Percentiles rank a stretch among this genome's conserved stretches.
phyloP scores from a whole-genome alignment of 2,888 invertebrate genomes.

The Tetropium fuscum region DNA sequence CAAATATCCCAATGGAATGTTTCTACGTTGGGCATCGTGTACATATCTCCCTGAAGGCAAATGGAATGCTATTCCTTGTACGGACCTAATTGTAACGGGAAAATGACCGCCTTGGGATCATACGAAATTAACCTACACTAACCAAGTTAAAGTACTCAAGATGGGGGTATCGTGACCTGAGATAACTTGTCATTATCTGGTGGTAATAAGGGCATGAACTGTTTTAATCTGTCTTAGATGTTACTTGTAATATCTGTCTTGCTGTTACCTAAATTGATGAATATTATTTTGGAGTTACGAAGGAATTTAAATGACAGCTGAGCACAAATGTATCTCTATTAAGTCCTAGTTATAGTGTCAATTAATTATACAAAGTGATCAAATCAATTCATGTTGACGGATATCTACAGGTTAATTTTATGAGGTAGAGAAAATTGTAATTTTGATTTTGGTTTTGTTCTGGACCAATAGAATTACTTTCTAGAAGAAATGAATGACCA shows the following conservation, averaged over 20 bases:
- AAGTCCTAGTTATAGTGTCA: no score
- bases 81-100: conserved; percentile 42
- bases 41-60: conserved; percentile 30
- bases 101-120: conserved; percentile 40
- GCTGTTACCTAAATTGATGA: conserved; percentile 4
- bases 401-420: no score
- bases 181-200: conserved; percentile 26
- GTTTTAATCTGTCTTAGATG: conserved; percentile 19
- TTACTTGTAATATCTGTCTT: conserved; percentile 9
- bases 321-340: no score
- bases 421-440: no score
- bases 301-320: neutral
- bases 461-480: no score
- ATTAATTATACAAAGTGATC: no score
- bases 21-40: neutral
- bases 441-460: no score
- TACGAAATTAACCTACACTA: conserved; percentile 35
- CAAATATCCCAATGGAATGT: neutral
- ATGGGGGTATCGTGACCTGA: conserved; percentile 12
- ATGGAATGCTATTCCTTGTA: conserved; percentile 38
- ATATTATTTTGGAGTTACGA: neutral
- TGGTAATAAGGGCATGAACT: conserved; percentile 20
- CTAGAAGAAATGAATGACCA: no score
- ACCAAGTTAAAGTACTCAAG: conserved; percentile 15
- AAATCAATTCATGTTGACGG: no score